Evolutionary conservation across 2,797 vertebrate genomes (phyloP).

Genomic region (Crocidura indochinensis): DNA sequence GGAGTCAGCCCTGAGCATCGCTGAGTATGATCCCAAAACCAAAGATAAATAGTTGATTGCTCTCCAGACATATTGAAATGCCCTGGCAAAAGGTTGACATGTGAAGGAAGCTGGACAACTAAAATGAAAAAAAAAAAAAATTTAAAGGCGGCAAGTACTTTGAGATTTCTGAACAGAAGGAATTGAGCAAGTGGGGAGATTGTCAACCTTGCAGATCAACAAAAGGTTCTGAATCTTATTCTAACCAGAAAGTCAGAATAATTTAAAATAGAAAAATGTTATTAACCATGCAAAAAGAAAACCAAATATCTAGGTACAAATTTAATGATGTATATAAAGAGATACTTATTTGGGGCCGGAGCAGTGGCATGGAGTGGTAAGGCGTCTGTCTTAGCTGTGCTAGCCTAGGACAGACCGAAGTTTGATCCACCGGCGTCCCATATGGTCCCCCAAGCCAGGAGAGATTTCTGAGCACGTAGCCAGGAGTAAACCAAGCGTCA

Average conservation of each 20-base stretch:
- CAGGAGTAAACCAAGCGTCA: no score
- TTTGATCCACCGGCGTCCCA: no score
- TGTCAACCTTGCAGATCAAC: neutral
- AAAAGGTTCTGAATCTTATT: neutral
- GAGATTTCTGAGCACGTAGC: no score
- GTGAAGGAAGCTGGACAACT: neutral
- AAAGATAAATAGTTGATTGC: neutral
- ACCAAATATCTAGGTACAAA: neutral
- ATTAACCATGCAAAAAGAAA: neutral
- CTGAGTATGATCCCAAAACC: no score
- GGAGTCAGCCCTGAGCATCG: no score
- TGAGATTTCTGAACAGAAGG: neutral
- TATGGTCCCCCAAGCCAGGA: no score
- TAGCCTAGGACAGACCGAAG: no score
- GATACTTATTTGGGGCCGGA: no score
- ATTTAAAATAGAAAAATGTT: neutral
- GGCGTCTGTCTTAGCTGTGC: no score
- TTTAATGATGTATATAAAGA: neutral
- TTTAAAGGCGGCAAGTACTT: neutral
- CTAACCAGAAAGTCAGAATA: constrained; percentile 2
- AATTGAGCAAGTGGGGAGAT: neutral
- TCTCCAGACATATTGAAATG: neutral
- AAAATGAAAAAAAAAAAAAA: neutral
- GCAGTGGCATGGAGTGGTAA: no score
- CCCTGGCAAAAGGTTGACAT: neutral